These are phyloP conservation scores for Mionectes macconnelli DNA, from an alignment of 2,113 vertebrate species.

Conservation along the genomic window DNA sequence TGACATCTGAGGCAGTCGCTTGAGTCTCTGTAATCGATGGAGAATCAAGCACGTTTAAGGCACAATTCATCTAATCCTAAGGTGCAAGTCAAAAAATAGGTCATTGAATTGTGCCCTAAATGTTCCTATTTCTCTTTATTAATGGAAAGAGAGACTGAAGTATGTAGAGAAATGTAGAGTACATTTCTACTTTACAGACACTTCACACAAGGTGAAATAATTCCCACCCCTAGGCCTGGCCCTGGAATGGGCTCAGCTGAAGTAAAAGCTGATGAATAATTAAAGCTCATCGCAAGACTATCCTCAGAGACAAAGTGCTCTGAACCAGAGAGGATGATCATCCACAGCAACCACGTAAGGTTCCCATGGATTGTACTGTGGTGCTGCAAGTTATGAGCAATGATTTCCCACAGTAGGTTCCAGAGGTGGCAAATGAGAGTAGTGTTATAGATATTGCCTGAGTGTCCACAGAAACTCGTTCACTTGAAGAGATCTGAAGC, in stretches of 20 bases:
- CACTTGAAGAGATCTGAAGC: background rate
- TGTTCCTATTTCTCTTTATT: conserved; percentile 8
- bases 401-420: background rate
- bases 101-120: background rate
- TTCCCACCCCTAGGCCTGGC: background rate
- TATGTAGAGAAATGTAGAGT: no score
- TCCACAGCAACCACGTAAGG: background rate
- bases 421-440: background rate
- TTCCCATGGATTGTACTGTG: background rate
- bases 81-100: conserved; percentile 23
- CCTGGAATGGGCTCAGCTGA: background rate
- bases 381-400: background rate
- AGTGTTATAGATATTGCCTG: background rate
- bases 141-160: background rate
- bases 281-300: background rate
- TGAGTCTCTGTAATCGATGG: conserved; percentile 2
- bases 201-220: background rate
- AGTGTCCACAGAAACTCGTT: background rate
- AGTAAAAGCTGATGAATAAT: background rate
- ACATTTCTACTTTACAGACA: background rate
- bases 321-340: background rate
- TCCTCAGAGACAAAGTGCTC: background rate
- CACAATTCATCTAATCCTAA: conserved; percentile 4
- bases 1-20: conserved; percentile 5
- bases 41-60: background rate